Conservation (phyloP, 2,113 vertebrate genomes). For the Rhabdomys dilectus region DNA sequence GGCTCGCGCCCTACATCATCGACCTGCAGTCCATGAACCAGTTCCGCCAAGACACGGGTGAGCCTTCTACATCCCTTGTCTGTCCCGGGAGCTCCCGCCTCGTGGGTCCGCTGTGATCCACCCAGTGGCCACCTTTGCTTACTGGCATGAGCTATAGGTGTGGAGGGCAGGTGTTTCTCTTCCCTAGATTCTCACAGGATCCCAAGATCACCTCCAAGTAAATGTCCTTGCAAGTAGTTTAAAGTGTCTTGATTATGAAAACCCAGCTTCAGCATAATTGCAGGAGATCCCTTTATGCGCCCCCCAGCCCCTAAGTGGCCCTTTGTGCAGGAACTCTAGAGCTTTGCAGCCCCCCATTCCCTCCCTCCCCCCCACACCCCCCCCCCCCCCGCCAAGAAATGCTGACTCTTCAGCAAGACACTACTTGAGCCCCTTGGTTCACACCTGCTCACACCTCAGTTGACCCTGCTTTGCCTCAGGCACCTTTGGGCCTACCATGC, state of each 20-base stretch:
- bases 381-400: not conserved
- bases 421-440: not conserved
- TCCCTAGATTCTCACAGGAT: not conserved
- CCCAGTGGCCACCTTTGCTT: not conserved
- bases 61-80: slow-evolving; percentile 71
- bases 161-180: not conserved
- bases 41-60: slow-evolving; percentile 97
- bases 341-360: not conserved
- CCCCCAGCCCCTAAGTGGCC: not conserved
- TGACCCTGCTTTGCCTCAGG: not conserved
- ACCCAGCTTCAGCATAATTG: not conserved
- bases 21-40: slow-evolving; percentile 98
- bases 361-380: no score
- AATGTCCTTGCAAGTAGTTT: not conserved
- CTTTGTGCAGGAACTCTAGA: not conserved
- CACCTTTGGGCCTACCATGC: not conserved
- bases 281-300: not conserved
- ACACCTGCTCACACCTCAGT: not conserved
- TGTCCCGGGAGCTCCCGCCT: not conserved
- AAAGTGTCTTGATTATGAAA: not conserved
- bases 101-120: slow-evolving; percentile 88
- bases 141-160: not conserved
- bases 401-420: not conserved
- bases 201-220: no score
- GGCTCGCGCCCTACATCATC: slow-evolving; percentile 96